These are phyloP conservation scores for Coenobita brevimanus DNA, from an alignment of 1,140 invertebrate genomes.

Conservation along the genomic window DNA sequence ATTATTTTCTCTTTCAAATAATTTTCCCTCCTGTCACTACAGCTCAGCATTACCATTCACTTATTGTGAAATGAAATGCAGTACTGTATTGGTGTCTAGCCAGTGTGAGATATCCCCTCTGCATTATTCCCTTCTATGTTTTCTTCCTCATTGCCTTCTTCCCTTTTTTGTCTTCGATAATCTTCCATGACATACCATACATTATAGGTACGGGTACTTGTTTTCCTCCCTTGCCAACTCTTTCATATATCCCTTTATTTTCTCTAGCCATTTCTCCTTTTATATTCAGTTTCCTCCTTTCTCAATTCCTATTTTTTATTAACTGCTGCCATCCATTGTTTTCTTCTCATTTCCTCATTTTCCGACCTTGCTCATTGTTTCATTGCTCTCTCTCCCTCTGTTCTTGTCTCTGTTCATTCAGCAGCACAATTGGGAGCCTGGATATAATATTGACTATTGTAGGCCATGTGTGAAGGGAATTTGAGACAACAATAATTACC, in stretches of 20 bases:
- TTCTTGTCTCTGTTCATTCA: neutral
- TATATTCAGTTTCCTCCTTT: neutral
- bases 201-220: no score
- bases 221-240: neutral
- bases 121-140: neutral
- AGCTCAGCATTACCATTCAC: no score
- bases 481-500: no score
- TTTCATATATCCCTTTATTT: neutral
- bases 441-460: no score
- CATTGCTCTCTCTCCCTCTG: neutral
- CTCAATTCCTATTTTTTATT: neutral
- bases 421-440: neutral
- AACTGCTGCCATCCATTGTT: neutral
- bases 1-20: no score
- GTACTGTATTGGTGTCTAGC: no score
- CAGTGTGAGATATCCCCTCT: neutral
- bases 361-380: neutral
- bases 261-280: neutral
- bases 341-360: conserved; percentile 20
- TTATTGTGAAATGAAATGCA: no score
- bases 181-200: no score
- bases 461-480: no score
- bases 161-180: neutral
- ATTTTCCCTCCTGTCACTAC: no score
- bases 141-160: neutral